These are phyloP conservation scores for Macrotrachela quadricornifera DNA, from an alignment of 1,140 invertebrate species.

Conservation along the genomic window DNA sequence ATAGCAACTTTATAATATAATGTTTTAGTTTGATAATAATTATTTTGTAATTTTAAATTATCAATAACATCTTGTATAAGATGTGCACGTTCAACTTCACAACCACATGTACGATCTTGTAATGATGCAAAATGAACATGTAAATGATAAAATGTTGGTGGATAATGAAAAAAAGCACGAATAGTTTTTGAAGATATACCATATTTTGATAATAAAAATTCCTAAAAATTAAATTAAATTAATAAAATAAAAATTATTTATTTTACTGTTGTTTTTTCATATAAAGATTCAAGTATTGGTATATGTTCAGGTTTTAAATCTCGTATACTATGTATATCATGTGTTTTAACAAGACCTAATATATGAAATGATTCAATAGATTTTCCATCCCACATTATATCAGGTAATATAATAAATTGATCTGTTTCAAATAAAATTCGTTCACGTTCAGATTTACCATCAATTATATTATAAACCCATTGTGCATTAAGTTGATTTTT, in stretches of 20 bases:
- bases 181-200: constrained; percentile 45
- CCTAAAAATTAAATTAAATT: too few species aligned
- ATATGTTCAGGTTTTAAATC: constrained; percentile 55
- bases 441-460: constrained; percentile 65
- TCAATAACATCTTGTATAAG: constrained; percentile 64
- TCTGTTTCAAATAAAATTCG: constrained; percentile 60
- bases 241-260: too few species aligned
- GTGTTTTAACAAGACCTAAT: constrained; percentile 50
- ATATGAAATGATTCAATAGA: constrained; percentile 54
- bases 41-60: constrained; percentile 54
- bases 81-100: constrained; percentile 48
- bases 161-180: constrained; percentile 69
- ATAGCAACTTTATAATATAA: constrained; percentile 34
- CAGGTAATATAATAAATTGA: constrained; percentile 67
- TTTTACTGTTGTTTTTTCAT: constrained; percentile 37
- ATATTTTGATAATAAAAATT: constrained; percentile 40
- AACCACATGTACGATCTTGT: not conserved
- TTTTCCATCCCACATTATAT: constrained; percentile 75
- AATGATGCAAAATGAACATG: constrained; percentile 68
- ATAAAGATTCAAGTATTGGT: constrained; percentile 57
- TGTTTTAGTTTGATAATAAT: constrained; percentile 62
- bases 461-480: constrained; percentile 88
- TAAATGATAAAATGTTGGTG: constrained; percentile 83
- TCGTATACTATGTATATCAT: constrained; percentile 53
- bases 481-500: constrained; percentile 31